A percentile compares a stretch with the other conserved stretches of the same genome.
Conservation (phyloP, 2,113 vertebrate genomes). For the Pterocles burchelli region DNA sequence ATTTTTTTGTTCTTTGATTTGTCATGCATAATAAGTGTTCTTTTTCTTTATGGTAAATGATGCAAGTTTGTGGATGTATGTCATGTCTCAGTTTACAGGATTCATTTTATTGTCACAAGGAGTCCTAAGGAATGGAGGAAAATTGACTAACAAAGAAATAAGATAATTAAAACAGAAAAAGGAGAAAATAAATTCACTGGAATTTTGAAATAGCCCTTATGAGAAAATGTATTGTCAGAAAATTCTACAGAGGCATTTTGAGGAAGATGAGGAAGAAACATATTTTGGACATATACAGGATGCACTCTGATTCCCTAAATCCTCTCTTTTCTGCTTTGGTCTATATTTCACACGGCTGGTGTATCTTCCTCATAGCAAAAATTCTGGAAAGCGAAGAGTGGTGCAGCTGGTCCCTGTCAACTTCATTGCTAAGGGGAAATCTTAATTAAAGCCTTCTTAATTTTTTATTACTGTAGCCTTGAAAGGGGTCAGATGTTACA, state of each 20-base stretch:
- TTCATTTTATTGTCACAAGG: not conserved
- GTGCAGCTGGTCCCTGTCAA: not conserved
- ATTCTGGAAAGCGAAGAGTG: not conserved
- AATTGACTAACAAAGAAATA: not conserved
- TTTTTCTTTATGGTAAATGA: not conserved
- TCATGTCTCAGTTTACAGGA: not conserved
- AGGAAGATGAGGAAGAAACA: not conserved
- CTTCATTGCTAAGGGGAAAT: not conserved
- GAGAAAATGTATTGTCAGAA: not conserved
- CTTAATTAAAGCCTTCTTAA: not conserved
- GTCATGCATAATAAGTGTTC: not conserved
- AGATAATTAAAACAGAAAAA: not conserved
- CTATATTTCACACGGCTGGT: not conserved
- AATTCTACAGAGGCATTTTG: not conserved
- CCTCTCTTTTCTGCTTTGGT: not conserved
- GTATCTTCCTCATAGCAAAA: not conserved
- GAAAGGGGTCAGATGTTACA: not conserved
- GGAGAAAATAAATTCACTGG: not conserved
- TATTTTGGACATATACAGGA: not conserved
- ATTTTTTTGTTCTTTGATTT: not conserved
- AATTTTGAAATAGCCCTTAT: not conserved
- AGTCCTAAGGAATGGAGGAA: not conserved
- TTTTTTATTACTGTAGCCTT: not conserved
- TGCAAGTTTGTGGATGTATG: not conserved
- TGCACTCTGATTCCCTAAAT: not conserved